A percentile compares a stretch with the other conserved stretches of the same genome.
Conservation (phyloP, 2,888 invertebrate species). For the Chorisops tibialis region DNA sequence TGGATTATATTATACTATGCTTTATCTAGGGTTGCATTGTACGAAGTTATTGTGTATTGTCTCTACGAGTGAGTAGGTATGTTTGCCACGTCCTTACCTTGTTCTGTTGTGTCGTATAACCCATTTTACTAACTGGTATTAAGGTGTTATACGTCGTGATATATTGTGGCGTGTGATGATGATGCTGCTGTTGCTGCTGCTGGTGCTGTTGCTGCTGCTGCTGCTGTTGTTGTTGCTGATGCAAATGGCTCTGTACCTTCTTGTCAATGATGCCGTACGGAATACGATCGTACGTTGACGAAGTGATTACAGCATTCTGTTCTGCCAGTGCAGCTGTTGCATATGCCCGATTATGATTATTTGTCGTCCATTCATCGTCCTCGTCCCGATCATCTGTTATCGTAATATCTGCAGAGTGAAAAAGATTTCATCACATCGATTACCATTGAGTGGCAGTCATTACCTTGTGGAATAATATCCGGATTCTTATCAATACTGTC, state of each 20-base stretch:
- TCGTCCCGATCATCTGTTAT: conserved; percentile 49
- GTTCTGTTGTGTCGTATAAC: conserved; percentile 44
- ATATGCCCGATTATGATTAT: conserved; percentile 49
- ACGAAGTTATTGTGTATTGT: too few relatives aligned
- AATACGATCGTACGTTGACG: conserved; percentile 47
- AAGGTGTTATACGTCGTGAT: conserved; percentile 50
- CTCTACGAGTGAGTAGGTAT: too few relatives aligned
- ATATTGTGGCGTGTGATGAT: conserved; percentile 41
- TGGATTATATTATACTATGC: too few relatives aligned
- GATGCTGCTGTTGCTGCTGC: conserved; percentile 38
- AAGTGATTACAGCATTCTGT: conserved; percentile 49
- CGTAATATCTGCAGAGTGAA: conserved; percentile 27
- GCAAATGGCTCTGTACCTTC: conserved; percentile 34
- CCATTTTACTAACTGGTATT: conserved; percentile 51
- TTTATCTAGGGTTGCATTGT: too few relatives aligned
- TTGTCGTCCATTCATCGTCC: conserved; percentile 51
- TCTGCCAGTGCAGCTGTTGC: conserved; percentile 52
- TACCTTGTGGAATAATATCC: conserved; percentile 53
- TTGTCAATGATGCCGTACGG: conserved; percentile 50
- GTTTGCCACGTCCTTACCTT: conserved; percentile 30
- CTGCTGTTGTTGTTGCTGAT: conserved; percentile 40
- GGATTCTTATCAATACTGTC: conserved; percentile 54
- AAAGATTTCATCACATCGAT: conserved; percentile 28
- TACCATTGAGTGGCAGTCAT: conserved; percentile 29
- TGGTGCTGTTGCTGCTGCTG: conserved; percentile 37